Evolutionary conservation across 2,888 invertebrate genomes (phyloP), one percentile per base, ranked within the genome.

Genomic region (Chrysotoxum bicinctum): DNA sequence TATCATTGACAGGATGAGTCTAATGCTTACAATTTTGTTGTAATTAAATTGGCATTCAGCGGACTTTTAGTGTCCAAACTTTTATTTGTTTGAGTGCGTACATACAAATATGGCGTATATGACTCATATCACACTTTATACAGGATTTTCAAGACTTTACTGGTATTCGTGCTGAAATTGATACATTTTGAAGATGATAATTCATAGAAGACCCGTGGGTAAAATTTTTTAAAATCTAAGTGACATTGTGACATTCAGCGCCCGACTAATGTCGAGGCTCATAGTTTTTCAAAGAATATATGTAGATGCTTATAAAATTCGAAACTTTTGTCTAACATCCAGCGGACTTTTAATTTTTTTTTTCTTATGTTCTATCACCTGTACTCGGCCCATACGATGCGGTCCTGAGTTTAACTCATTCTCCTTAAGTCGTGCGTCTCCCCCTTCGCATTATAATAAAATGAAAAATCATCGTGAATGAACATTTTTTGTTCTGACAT

Each of bases 401-500:
- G 35, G 21, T 0, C 58, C 35, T 58, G 58, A 14, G 7, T 14
- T n/a, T 0, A 19, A 19, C 45, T 32, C 26, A 32, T 45, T 14
- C n/a, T 26, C 35, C 8, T 45, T n/a, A 21, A 1, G 23, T 12
- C 35, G n/a, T 23, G 21, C 23, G 21, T 23, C 16, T 12, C 23
- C 12, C 32, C 1, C 14, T 14, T 43, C 30, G 26, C 40, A 26
- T 26, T 30, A 43, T 45, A 26, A 56, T 66, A 56, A 56, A 82
- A 58, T 23, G 26, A 23, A 58, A 78, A 83, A 58, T 79, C 56
- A 74, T 74, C 50, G 64, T 43, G 50, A 79, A 84, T 72, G 72
- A 58, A 72, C 66, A 80, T 66, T 80, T 84, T 54, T 75, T 60
- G 5, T 5, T 50, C 69, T 43, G 68, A 64, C 50, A 80, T 80